Base-by-base conservation (phyloP, 2,797 vertebrate genomes). In the Spinus pinus region DNA sequence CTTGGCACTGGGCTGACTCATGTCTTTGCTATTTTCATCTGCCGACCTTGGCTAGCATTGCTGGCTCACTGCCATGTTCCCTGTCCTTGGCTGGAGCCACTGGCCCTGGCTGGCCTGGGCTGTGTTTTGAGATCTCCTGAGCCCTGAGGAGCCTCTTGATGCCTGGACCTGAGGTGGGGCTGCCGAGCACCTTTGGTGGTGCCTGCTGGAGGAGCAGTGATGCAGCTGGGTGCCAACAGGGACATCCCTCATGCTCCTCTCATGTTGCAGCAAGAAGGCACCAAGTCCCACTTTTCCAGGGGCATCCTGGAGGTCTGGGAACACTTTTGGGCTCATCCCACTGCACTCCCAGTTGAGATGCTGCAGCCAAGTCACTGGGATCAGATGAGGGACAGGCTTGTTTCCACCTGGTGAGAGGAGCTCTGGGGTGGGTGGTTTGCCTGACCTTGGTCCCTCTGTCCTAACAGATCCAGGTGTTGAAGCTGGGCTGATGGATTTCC, bases 401-500 rank as follows among this genome's bases (percentile, higher is more conserved):
- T 57, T 71, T 75, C 42, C 4, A 4, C 20, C 47, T 28, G 17
- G 39, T 41, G 51, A 69, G 44, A 74, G 64, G 24, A 21, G 7
- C 60, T 57, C 54, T 50, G 58, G 18, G 35, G 12, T 33, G 24
- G 69, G 30, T 30, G 60, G 6, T 71, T 39, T 41, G 23, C 51
- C 56, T 92, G 77, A 97, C 20, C 47, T n/a, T 39, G 9, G 35
- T 73, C 46, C 66, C 78, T 96, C 81, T 96, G 79, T 84, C 83
- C 66, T 23, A 27, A 70, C 94, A 98, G 99, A 99, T 81, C 95
- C 97, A n/a, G 98, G 98, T 0, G 98, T 99, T 2, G 97, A 99
- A 74, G 99, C 98, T 5, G 98, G 98, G 33, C 96, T 99, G 94
- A 98, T 99, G 98, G 99, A 99, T 96, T 99, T 99, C 98, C 97